phyloP scores from a whole-genome alignment of 2,888 invertebrate species.

The Scaptomyza reducta region DNA sequence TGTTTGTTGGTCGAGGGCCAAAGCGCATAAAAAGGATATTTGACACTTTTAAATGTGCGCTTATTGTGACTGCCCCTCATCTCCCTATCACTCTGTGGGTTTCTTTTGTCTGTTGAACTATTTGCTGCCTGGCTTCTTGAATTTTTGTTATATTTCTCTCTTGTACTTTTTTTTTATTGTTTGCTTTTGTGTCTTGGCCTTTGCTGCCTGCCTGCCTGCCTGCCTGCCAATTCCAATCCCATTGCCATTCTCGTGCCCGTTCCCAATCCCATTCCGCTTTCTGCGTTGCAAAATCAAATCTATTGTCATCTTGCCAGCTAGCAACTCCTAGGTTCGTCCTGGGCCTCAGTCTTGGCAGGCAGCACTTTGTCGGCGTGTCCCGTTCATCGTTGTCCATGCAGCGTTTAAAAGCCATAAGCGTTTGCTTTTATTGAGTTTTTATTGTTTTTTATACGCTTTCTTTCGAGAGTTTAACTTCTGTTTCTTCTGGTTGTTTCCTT shows the following conservation, averaged over 20 bases:
- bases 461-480: slow-evolving; percentile 6
- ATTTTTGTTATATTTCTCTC: slow-evolving; percentile 66
- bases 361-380: slow-evolving; percentile 61
- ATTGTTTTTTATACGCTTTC: slow-evolving; percentile 72
- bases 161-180: slow-evolving; percentile 66
- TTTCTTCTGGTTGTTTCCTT: slow-evolving; percentile 5
- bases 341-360: slow-evolving; percentile 26
- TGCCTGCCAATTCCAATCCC: slow-evolving; percentile 25
- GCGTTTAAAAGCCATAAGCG: slow-evolving; percentile 74
- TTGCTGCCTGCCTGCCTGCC: slow-evolving; percentile 52
- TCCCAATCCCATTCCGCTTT: slow-evolving; percentile 45
- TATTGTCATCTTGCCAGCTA: slow-evolving; percentile 78
- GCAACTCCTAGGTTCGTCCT: slow-evolving; percentile 51
- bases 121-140: slow-evolving; percentile 71
- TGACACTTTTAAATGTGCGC: slow-evolving; percentile 81
- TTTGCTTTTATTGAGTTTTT: slow-evolving; percentile 78
- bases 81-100: slow-evolving; percentile 20
- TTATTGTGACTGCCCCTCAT: slow-evolving; percentile 66
- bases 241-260: slow-evolving; percentile 25
- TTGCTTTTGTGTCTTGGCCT: slow-evolving; percentile 76
- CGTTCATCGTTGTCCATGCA: slow-evolving; percentile 30
- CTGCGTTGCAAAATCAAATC: slow-evolving; percentile 71
- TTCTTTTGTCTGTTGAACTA: slow-evolving; percentile 73
- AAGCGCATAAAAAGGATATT: slow-evolving; percentile 79
- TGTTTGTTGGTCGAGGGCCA: slow-evolving; percentile 70